phyloP scores from a whole-genome alignment of 2,797 vertebrate species.

The Crotalus adamanteus region DNA sequence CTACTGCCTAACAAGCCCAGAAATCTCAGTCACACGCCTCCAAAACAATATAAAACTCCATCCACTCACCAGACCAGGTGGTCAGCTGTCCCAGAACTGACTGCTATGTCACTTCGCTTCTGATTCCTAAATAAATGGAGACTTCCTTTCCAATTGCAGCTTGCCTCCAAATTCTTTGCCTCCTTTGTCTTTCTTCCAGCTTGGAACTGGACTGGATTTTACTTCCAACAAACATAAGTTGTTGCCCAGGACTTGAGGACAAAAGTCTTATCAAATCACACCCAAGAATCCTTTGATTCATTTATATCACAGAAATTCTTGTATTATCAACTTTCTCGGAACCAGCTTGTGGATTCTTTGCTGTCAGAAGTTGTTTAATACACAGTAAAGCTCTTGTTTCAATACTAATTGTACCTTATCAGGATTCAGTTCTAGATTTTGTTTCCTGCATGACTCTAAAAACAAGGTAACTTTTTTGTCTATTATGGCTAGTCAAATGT shows the following conservation, averaged over 20 bases:
- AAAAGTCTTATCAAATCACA: neutral
- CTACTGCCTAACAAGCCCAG: no score
- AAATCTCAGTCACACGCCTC: no score
- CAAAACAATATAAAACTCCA: no score
- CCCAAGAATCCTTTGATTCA: neutral
- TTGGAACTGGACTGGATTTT: no score
- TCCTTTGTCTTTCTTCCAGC: no score
- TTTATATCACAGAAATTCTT: neutral
- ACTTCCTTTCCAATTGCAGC: no score
- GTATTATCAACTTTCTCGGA: neutral
- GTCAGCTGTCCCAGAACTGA: no score
- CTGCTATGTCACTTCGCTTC: no score
- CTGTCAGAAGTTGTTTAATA: neutral
- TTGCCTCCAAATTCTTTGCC: no score
- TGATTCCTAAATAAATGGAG: no score
- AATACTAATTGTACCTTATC: neutral
- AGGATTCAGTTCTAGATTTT: neutral
- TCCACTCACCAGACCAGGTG: no score
- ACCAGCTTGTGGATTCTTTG: neutral
- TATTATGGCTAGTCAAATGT: neutral
- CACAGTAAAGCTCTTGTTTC: neutral
- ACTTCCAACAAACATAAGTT: neutral
- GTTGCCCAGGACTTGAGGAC: neutral
- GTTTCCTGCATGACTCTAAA: neutral
- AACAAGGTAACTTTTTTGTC: neutral